Evolutionary conservation across 2,888 invertebrate genomes (phyloP).

Genomic region (Folsomia manolachei): DNA sequence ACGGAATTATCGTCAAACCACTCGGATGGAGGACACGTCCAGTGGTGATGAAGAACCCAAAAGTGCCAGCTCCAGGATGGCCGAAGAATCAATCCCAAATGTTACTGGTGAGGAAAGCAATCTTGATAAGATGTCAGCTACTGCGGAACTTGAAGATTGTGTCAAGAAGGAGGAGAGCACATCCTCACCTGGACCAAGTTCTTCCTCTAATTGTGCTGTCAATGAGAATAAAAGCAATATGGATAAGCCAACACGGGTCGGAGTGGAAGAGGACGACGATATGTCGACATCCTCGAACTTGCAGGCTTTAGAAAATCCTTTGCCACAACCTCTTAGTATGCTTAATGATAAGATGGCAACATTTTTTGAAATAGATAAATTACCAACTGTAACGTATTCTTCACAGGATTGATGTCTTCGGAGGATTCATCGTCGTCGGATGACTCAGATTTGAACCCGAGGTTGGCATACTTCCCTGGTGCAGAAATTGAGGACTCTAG

Average conservation of each 20-base stretch:
- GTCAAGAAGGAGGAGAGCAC: too few relatives aligned
- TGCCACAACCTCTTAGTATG: not conserved
- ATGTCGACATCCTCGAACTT: not conserved
- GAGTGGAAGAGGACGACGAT: not conserved
- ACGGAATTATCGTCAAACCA: constrained; percentile 22
- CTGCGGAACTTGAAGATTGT: too few relatives aligned
- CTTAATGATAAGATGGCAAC: too few relatives aligned
- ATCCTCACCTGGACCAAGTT: not conserved
- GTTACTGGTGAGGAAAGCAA: too few relatives aligned
- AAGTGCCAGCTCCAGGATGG: not conserved
- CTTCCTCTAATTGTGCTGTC: too few relatives aligned
- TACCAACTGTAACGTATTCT: too few relatives aligned
- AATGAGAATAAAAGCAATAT: too few relatives aligned
- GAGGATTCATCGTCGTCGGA: not conserved
- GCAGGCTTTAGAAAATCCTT: not conserved
- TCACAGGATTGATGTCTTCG: not conserved
- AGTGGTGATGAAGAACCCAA: not conserved
- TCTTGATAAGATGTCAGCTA: too few relatives aligned
- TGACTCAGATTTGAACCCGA: not conserved
- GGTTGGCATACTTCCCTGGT: constrained; percentile 10
- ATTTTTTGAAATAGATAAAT: not conserved
- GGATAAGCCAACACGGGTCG: too few relatives aligned
- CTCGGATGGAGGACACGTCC: not conserved
- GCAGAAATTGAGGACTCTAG: not conserved
- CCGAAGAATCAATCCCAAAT: not conserved